Evolutionary conservation across 1,140 invertebrate genomes (phyloP).

Genomic region (Psix sp.): DNA sequence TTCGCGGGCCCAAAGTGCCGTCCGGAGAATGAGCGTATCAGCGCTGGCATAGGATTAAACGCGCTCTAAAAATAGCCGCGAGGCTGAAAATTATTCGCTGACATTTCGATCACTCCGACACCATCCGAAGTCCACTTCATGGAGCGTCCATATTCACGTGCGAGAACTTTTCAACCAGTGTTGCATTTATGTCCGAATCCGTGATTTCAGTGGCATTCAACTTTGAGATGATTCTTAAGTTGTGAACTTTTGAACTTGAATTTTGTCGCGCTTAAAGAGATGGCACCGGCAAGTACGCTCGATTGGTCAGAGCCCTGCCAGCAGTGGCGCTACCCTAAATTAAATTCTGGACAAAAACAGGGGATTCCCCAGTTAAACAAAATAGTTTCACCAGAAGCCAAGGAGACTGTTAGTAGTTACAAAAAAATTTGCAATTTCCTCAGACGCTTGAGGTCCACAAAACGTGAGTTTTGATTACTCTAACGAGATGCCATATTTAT

Average conservation of each 20-base stretch:
- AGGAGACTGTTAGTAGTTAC: constrained; percentile 67
- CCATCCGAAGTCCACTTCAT: constrained; percentile 30
- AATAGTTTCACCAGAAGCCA: constrained; percentile 63
- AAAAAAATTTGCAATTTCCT: constrained; percentile 75
- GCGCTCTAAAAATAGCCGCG: constrained; percentile 42
- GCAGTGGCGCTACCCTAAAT: constrained; percentile 71
- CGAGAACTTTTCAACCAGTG: background rate
- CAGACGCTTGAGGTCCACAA: constrained; percentile 64
- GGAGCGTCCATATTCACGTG: constrained; percentile 11
- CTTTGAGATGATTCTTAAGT: background rate
- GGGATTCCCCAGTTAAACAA: constrained; percentile 62
- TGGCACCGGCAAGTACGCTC: constrained; percentile 69
- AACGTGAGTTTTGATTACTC: constrained; percentile 66
- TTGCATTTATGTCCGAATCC: background rate
- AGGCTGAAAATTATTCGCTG: constrained; percentile 44
- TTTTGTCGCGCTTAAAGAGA: constrained; percentile 16
- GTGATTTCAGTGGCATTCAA: too few species aligned
- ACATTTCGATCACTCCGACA: constrained; percentile 40
- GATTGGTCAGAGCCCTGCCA: constrained; percentile 73
- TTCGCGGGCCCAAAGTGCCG: constrained; percentile 4
- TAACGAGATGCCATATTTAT: background rate
- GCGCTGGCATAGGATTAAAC: constrained; percentile 36
- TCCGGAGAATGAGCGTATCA: constrained; percentile 12
- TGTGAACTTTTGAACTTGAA: background rate
- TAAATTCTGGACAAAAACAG: constrained; percentile 56